Evolutionary conservation across 1,140 invertebrate genomes (phyloP).

Genomic region (Geopemphigus sp.): DNA sequence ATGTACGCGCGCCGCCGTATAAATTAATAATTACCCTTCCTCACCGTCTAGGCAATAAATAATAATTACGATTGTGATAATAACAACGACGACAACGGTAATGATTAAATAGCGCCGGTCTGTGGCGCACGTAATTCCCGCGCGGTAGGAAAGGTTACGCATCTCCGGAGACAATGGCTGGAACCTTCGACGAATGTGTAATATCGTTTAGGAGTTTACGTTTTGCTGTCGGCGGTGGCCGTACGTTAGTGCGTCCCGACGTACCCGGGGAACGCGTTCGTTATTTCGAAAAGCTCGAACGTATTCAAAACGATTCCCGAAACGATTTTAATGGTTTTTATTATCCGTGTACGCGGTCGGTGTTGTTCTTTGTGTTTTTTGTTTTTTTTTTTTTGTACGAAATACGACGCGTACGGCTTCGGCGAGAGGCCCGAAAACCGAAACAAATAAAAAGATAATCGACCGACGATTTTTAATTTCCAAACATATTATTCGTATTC

Average conservation of each 20-base stretch:
- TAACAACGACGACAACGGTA: background rate
- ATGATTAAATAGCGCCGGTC: slow-evolving; percentile 22
- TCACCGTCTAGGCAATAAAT: background rate
- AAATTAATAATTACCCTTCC: slow-evolving; percentile 10
- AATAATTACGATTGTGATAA: background rate
- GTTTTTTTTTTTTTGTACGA: no score
- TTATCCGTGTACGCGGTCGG: no score
- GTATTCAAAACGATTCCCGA: background rate
- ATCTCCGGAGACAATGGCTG: slow-evolving; percentile 11
- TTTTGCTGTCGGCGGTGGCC: background rate
- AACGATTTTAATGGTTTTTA: slow-evolving; percentile 15
- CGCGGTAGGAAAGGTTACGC: slow-evolving; percentile 7
- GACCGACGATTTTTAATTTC: background rate
- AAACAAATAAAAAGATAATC: slow-evolving; percentile 11
- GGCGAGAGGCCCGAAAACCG: background rate
- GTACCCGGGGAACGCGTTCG: slow-evolving; percentile 11
- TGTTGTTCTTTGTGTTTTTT: no score
- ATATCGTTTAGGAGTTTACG: slow-evolving; percentile 6
- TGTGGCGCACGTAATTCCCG: background rate
- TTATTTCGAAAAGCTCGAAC: slow-evolving; percentile 33
- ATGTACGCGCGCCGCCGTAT: background rate
- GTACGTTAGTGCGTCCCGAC: background rate
- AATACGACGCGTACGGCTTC: background rate
- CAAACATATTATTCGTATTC: background rate
- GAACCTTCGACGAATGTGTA: slow-evolving; percentile 22